Conservation (phyloP, 2,888 invertebrate species). For the Orchesellides sinensis region DNA sequence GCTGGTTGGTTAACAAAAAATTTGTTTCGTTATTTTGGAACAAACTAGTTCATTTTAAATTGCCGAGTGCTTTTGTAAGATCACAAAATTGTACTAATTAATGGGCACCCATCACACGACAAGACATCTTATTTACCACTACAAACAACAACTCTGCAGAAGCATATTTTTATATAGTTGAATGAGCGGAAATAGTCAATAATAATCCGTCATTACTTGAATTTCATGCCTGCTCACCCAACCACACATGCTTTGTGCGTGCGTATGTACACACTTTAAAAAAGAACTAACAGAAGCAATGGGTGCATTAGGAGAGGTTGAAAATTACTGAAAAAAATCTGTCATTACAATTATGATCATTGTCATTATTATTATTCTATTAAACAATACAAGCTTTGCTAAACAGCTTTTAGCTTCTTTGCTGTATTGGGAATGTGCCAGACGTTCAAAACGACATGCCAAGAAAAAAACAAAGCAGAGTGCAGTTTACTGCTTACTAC, state of each 20-base stretch:
- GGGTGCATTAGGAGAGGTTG: not conserved
- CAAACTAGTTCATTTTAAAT: conserved; percentile 39
- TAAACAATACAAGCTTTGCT: not conserved
- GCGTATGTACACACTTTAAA: not conserved
- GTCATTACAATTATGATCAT: conserved; percentile 29
- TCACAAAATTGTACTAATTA: conserved; percentile 36
- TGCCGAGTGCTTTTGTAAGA: too few relatives aligned
- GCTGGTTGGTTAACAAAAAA: not conserved
- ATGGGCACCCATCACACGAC: conserved; percentile 6
- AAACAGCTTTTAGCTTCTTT: conserved; percentile 23
- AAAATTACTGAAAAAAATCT: conserved; percentile 17
- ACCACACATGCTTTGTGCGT: not conserved
- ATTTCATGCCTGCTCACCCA: conserved; percentile 14
- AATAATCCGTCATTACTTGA: not conserved
- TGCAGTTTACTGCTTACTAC: too few relatives aligned
- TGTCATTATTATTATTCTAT: conserved; percentile 24
- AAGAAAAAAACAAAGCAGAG: not conserved
- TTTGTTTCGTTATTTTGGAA: conserved; percentile 32
- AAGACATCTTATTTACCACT: not conserved
- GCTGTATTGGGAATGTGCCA: conserved; percentile 29
- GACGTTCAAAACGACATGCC: not conserved
- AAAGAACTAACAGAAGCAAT: conserved; percentile 4
- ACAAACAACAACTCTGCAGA: not conserved
- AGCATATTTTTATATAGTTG: conserved; percentile 19
- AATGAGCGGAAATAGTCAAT: conserved; percentile 42